Base-by-base conservation (phyloP, 2,797 vertebrate genomes). In the Centropyge bicolor region DNA sequence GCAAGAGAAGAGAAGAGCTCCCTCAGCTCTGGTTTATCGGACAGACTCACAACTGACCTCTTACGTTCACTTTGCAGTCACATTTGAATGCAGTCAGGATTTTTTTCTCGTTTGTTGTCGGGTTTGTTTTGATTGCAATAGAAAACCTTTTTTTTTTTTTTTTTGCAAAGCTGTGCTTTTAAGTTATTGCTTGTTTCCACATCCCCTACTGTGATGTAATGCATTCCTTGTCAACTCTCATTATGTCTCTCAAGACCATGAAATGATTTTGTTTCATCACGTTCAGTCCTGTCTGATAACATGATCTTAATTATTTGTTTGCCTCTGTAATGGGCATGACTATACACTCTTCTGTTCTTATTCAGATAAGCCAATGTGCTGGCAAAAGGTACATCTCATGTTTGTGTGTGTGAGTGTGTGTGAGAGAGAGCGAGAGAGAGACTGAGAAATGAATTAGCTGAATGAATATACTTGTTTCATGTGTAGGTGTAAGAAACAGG, bases 141-240 rank as follows among this genome's bases (percentile, higher is more conserved):
- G 48, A 82, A 76, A 83, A 59, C 24, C 31, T 54, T 84, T 70
- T 72, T 31, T 38, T 65, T 61, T 10, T 24, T 52, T 22, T 70
- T 86, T 73, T 79, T 70, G 56, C 76, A 78, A 74, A 80, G 61
- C 54, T 78, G 73, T 86, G 76, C 78, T 90, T 90, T 87, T 82
- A 86, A 81, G 78, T 87, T 79, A 60, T 87, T 90, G 88, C 70
- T 70, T 85, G 69, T 85, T 87, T 90, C 88, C 74, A 82, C 75
- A 76, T 80, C 84, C 78, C 85, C 89, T 69, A 89, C 91, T 91
- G 93, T 92, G 92, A 93, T 91, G 90, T 92, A 91, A 94, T 92
- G 91, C 94, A 95, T 95, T 95, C 93, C 93, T 92, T 90, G 77
- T 93, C 86, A 86, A 74, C 89, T 86, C 86, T 87, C 88, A 92